Evolutionary conservation across 2,113 vertebrate genomes (phyloP).

Genomic region (Deroptyus accipitrinus): DNA sequence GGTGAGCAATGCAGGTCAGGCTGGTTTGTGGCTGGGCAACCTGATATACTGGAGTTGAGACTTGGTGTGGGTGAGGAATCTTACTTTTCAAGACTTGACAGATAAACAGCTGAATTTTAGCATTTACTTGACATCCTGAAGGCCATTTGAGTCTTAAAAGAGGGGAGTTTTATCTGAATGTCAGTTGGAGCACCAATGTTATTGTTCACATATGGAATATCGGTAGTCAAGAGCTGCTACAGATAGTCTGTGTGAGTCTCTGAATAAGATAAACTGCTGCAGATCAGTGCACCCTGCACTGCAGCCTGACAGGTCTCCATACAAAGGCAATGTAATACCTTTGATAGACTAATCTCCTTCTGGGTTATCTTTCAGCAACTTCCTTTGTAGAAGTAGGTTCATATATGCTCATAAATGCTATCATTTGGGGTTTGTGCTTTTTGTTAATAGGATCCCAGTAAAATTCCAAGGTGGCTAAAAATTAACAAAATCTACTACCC

Average conservation of each 20-base stretch:
- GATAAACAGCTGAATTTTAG: background rate
- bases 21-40: background rate
- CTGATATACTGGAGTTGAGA: background rate
- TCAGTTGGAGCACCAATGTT: background rate
- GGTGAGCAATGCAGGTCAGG: background rate
- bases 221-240: background rate
- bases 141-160: background rate
- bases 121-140: background rate
- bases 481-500: conserved; percentile 98
- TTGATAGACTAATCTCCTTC: background rate
- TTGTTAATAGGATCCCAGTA: conserved; percentile 85
- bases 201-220: background rate
- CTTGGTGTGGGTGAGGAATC: background rate
- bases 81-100: background rate
- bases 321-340: background rate
- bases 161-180: background rate
- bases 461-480: conserved; percentile 94
- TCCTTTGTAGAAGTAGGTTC: background rate
- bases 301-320: background rate
- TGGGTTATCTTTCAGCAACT: background rate
- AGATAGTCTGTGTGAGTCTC: background rate
- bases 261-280: background rate
- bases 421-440: background rate
- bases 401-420: accelerated
- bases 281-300: background rate